A percentile compares a stretch with the other conserved stretches of the same genome.
phyloP scores from a whole-genome alignment of 1,140 invertebrate genomes.

The Copidosoma floridanum region DNA sequence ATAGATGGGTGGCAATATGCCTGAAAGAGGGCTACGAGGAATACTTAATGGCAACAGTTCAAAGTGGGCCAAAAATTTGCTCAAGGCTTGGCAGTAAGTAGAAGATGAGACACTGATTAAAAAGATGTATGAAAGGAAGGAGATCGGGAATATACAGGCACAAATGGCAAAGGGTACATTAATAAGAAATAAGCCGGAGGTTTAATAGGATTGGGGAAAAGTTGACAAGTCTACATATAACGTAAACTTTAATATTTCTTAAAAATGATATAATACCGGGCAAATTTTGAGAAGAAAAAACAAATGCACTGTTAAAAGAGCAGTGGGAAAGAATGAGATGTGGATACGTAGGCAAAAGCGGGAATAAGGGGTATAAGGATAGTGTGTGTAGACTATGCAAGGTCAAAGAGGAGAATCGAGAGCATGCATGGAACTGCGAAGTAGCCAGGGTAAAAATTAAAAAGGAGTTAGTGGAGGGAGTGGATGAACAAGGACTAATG shows the following conservation, averaged over 20 bases:
- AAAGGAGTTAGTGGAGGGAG: no score
- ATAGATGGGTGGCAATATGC: neutral
- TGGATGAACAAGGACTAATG: no score
- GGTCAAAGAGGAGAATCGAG: no score
- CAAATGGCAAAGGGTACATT: neutral
- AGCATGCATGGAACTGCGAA: no score
- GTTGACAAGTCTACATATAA: conserved; percentile 14
- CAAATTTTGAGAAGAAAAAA: no score
- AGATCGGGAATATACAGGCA: neutral
- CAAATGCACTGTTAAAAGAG: no score
- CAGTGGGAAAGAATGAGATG: conserved; percentile 20
- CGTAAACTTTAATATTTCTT: conserved; percentile 9
- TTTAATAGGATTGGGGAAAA: conserved; percentile 14
- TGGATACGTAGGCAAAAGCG: conserved; percentile 11
- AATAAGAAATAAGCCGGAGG: neutral
- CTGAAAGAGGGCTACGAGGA: no score
- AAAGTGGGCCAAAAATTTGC: neutral
- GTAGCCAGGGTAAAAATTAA: no score
- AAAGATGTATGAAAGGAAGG: no score
- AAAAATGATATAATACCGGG: neutral
- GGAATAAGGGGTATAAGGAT: no score
- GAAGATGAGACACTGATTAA: neutral
- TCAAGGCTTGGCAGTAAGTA: neutral
- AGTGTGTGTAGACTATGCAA: no score
- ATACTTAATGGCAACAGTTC: neutral